Conservation (phyloP, 2,113 vertebrate species). For the Carassius auratus region DNA sequence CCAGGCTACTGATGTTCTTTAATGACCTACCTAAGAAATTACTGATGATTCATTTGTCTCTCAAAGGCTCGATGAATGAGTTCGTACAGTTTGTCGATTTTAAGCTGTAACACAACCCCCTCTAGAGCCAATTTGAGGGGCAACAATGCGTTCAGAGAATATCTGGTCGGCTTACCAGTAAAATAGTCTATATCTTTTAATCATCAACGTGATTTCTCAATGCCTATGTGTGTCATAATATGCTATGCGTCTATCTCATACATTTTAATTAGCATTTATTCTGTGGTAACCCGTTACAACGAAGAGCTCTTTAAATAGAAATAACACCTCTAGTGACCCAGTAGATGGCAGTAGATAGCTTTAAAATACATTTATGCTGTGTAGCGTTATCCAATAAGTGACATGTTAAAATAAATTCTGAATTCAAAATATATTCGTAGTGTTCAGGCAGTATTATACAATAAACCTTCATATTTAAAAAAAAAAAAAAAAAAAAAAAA, state of each 20-base stretch:
- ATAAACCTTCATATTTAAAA: neutral
- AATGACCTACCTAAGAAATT: neutral
- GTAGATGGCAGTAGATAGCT: constrained; percentile 40
- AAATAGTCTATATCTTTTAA: neutral
- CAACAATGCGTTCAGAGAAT: neutral
- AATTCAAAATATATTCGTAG: neutral
- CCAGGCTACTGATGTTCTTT: neutral
- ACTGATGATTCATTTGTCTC: neutral
- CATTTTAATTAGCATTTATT: neutral
- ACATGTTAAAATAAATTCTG: neutral
- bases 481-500: neutral
- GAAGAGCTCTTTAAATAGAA: neutral
- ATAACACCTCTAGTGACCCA: neutral
- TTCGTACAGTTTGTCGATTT: neutral
- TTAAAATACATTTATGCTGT: too few relatives aligned
- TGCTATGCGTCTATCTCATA: neutral
- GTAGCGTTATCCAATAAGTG: too few relatives aligned
- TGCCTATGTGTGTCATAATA: neutral
- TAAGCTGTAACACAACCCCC: neutral
- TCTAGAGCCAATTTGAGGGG: neutral
- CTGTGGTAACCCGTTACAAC: neutral
- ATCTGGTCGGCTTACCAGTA: neutral
- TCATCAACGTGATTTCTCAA: neutral
- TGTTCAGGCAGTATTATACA: neutral
- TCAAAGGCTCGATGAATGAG: neutral